Evolutionary conservation across 1,140 invertebrate genomes (phyloP).

Genomic region (Bombus waltoni): DNA sequence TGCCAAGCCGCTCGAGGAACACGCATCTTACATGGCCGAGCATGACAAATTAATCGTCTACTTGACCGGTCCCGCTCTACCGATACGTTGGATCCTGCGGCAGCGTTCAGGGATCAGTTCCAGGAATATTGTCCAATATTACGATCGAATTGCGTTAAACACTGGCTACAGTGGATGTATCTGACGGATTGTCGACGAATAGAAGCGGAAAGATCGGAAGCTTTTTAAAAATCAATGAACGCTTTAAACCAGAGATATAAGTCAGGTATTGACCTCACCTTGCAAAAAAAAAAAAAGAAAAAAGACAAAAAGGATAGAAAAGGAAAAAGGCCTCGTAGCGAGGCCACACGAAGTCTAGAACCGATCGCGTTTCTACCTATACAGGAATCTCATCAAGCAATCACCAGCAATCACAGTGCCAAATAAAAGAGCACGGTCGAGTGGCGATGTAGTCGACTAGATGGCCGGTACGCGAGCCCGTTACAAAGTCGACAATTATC

Average conservation of each 20-base stretch:
- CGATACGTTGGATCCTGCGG: background rate
- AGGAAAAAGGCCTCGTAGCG: background rate
- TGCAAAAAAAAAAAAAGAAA: background rate
- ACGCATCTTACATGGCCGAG: constrained; percentile 45
- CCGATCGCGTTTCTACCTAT: background rate
- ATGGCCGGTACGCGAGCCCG: background rate
- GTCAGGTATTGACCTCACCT: background rate
- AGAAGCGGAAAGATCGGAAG: background rate
- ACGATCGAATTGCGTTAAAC: background rate
- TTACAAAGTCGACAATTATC: constrained; percentile 58
- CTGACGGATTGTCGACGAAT: too few species aligned
- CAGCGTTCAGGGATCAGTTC: background rate
- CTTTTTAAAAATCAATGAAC: background rate
- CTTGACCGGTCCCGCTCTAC: constrained; percentile 2
- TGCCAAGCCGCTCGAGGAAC: constrained; percentile 30
- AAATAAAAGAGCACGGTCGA: background rate
- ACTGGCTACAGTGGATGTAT: too few species aligned
- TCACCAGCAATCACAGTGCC: background rate
- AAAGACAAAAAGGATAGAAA: too few species aligned
- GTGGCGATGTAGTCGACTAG: background rate
- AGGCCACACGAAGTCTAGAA: background rate
- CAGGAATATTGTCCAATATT: background rate
- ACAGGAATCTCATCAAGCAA: background rate
- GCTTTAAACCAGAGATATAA: background rate
- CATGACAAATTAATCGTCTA: constrained; percentile 59